phyloP scores from a whole-genome alignment of 2,888 invertebrate genomes.

The Elysia crispata region DNA sequence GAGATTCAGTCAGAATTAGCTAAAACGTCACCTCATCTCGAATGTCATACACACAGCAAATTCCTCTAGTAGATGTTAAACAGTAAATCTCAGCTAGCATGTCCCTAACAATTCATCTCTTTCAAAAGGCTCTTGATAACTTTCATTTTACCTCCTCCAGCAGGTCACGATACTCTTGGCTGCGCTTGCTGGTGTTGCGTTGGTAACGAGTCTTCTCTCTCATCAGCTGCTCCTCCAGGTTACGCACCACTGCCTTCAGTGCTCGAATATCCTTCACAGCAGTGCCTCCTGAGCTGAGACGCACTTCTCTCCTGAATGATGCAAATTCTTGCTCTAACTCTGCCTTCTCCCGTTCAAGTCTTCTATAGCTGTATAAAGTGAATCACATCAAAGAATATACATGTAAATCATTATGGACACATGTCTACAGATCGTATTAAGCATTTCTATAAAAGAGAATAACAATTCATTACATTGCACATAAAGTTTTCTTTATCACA shows the following conservation, averaged over 20 bases:
- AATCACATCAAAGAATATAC: too few species aligned
- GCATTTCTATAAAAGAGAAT: too few species aligned
- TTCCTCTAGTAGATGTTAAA: too few species aligned
- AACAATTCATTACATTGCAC: too few species aligned
- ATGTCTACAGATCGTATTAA: too few species aligned
- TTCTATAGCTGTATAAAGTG: constrained; percentile 39
- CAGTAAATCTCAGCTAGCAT: too few species aligned
- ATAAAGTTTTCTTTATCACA: too few species aligned
- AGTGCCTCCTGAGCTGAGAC: constrained; percentile 64
- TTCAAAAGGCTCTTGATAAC: too few species aligned
- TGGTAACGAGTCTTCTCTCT: constrained; percentile 74
- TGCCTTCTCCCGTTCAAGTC: constrained; percentile 68
- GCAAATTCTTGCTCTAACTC: constrained; percentile 71
- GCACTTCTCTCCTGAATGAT: constrained; percentile 68
- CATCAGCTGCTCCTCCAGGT: constrained; percentile 74
- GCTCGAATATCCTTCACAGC: constrained; percentile 71
- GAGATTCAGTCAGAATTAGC: not conserved
- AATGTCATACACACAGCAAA: not conserved
- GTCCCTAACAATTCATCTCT: too few species aligned
- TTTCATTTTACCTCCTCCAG: constrained; percentile 68
- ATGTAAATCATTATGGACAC: too few species aligned
- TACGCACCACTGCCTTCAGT: constrained; percentile 71
- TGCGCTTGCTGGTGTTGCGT: constrained; percentile 66
- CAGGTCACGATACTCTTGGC: constrained; percentile 72
- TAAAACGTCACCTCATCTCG: not conserved